Percentiles rank a stretch among this genome's conserved stretches.
phyloP scores from a whole-genome alignment of 2,113 vertebrate genomes.

The Isurus oxyrinchus region DNA sequence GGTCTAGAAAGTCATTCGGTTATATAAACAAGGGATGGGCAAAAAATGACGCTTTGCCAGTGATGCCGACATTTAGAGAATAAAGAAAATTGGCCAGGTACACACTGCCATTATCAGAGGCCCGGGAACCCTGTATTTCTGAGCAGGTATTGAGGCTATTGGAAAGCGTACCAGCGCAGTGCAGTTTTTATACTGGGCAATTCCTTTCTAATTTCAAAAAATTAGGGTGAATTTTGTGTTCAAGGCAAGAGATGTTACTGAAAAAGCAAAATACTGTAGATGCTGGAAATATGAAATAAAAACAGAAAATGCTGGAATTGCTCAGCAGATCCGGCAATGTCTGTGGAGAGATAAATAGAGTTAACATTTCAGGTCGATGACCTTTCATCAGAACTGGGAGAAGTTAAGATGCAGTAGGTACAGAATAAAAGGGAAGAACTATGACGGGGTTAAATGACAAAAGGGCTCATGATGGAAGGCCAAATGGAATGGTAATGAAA shows the following conservation, averaged over 20 bases:
- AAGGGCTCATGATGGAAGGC: too few relatives aligned
- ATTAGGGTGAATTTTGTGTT: background rate
- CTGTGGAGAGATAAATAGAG: too few relatives aligned
- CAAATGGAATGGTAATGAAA: too few relatives aligned
- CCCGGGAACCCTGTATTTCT: background rate
- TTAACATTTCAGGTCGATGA: too few relatives aligned
- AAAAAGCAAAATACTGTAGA: too few relatives aligned
- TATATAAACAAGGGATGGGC: background rate
- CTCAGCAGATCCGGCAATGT: too few relatives aligned
- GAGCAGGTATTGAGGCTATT: background rate
- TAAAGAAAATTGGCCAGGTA: background rate
- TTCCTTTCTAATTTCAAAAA: background rate
- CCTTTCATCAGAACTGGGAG: too few relatives aligned
- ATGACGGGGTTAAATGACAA: too few relatives aligned
- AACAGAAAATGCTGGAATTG: too few relatives aligned
- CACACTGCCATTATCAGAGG: background rate
- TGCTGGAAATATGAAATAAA: too few relatives aligned
- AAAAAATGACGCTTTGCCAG: background rate
- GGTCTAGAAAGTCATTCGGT: background rate
- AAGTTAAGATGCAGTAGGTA: too few relatives aligned
- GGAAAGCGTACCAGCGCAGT: background rate
- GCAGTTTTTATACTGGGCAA: background rate
- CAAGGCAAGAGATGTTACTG: background rate
- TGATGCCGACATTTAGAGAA: background rate
- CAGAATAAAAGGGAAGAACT: too few relatives aligned